These are phyloP conservation scores for Tipula helvola DNA, from an alignment of 2,888 invertebrate genomes.

Conservation along the genomic window DNA sequence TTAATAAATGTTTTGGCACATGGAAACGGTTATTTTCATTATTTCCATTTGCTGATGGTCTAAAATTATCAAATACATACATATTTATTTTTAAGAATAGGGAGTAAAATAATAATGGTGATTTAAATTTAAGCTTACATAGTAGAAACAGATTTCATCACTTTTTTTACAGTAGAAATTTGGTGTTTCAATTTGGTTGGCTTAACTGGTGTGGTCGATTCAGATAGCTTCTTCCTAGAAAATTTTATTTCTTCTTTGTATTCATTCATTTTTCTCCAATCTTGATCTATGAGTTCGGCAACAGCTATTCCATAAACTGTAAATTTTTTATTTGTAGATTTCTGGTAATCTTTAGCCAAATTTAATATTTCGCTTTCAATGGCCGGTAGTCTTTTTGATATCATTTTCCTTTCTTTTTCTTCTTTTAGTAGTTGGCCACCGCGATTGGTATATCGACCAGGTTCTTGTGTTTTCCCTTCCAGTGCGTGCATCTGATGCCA, in stretches of 20 bases:
- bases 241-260: slow-evolving; percentile 36
- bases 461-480: slow-evolving; percentile 61
- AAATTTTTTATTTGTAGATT: slow-evolving; percentile 41
- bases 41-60: background rate
- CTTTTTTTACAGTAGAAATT: background rate
- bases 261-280: slow-evolving; percentile 40
- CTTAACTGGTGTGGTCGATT: background rate
- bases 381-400: slow-evolving; percentile 58
- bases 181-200: background rate
- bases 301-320: slow-evolving; percentile 50
- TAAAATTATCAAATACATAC: background rate
- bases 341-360: slow-evolving; percentile 43
- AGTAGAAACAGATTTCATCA: background rate
- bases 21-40: background rate
- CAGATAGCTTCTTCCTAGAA: slow-evolving; percentile 17
- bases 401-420: slow-evolving; percentile 72
- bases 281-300: slow-evolving; percentile 44
- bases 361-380: slow-evolving; percentile 52
- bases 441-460: slow-evolving; percentile 72
- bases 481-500: slow-evolving; percentile 66
- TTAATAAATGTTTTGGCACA: background rate
- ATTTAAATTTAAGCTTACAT: background rate
- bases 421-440: slow-evolving; percentile 76
- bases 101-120: background rate
- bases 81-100: background rate